Conservation (phyloP, 2,113 vertebrate genomes). For the Scartelaos histophorus region DNA sequence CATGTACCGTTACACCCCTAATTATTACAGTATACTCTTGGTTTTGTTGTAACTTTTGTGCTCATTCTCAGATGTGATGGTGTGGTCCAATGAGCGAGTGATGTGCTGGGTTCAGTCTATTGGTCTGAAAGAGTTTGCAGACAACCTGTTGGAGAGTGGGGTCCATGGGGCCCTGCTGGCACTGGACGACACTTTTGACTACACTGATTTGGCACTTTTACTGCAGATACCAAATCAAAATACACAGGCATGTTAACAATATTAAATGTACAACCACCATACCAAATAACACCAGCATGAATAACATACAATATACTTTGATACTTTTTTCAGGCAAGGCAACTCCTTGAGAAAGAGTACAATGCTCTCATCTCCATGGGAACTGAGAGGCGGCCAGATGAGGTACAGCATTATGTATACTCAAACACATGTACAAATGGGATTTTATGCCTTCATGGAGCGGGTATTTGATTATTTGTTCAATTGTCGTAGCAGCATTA, state of each 20-base stretch:
- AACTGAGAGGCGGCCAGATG: constrained; percentile 89
- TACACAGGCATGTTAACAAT: constrained; percentile 78
- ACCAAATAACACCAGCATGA: neutral
- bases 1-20: no score
- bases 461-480: neutral
- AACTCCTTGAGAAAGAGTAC: constrained; percentile 91
- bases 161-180: constrained; percentile 90
- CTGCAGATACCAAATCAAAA: constrained; percentile 94
- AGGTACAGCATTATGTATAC: constrained; percentile 73
- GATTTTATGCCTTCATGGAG: neutral
- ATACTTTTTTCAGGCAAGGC: constrained; percentile 80
- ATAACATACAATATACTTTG: neutral
- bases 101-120: constrained; percentile 93
- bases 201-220: constrained; percentile 87
- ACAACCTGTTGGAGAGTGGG: constrained; percentile 89
- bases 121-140: constrained; percentile 90
- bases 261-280: neutral
- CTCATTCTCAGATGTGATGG: constrained; percentile 84
- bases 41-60: neutral
- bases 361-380: constrained; percentile 88
- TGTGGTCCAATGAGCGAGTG: constrained; percentile 93
- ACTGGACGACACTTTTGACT: constrained; percentile 93
- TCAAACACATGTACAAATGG: neutral
- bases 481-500: neutral
- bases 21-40: neutral